A percentile compares a stretch with the other conserved stretches of the same genome.
phyloP scores from a whole-genome alignment of 2,113 vertebrate species.

The Perca flavescens region DNA sequence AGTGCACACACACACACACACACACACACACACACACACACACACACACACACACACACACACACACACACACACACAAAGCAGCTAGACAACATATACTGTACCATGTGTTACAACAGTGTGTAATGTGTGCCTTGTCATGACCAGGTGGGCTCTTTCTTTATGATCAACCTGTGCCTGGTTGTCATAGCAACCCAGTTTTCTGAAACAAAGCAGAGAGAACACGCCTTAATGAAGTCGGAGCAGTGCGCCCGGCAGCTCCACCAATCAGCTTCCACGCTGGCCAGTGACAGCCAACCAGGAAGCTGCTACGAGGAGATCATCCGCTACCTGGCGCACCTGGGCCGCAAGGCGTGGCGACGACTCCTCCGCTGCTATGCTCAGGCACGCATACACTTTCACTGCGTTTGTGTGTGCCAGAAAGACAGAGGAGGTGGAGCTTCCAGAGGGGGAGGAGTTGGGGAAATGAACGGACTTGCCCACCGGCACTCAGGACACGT shows the following conservation, averaged over 20 bases:
- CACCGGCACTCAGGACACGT: constrained; percentile 80
- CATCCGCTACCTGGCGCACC: constrained; percentile 92
- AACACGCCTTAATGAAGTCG: constrained; percentile 96
- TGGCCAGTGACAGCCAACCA: constrained; percentile 95
- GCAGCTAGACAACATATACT: not conserved
- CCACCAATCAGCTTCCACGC: constrained; percentile 94
- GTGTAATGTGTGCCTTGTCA: constrained; percentile 4
- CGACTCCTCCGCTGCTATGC: constrained; percentile 81
- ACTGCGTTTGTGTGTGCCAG: constrained; percentile 19
- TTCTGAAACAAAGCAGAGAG: constrained; percentile 98
- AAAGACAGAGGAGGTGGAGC: constrained; percentile 37
- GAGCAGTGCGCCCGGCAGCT: constrained; percentile 94
- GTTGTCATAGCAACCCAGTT: constrained; percentile 99
- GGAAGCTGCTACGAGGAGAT: constrained; percentile 98
- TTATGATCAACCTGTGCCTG: constrained; percentile 99
- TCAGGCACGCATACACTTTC: not conserved
- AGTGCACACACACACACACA: constrained; percentile 44
- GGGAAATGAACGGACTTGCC: constrained; percentile 80
- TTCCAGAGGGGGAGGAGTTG: constrained; percentile 27
- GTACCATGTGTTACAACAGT: not conserved
- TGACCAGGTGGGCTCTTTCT: constrained; percentile 96
- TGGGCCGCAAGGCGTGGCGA: constrained; percentile 91
- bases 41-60: not conserved
- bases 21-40: not conserved
- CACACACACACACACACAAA: not conserved